Conservation (phyloP, 2,113 vertebrate genomes). For the Furnarius figulus region DNA sequence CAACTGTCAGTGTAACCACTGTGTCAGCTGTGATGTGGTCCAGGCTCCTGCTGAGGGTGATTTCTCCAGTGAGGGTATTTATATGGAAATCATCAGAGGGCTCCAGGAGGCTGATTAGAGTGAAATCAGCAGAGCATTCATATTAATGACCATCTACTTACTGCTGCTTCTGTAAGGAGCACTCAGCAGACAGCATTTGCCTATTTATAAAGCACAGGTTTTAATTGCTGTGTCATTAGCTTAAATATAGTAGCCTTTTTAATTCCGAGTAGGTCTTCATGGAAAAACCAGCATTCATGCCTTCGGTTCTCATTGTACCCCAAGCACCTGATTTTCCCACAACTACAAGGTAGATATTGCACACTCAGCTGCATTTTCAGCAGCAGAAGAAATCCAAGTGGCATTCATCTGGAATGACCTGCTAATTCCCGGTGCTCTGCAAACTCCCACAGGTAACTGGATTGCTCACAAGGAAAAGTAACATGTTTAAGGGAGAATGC, state of each 20-base stretch:
- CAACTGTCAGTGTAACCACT: conserved; percentile 53
- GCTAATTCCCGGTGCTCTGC: not conserved
- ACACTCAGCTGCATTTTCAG: not conserved
- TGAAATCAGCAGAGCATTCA: not conserved
- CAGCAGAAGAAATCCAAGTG: not conserved
- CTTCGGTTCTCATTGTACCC: not conserved
- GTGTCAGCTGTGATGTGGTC: conserved; percentile 61
- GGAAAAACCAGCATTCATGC: not conserved
- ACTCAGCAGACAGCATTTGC: not conserved
- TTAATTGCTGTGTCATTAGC: not conserved
- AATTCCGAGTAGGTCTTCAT: not conserved
- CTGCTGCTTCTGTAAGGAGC: not conserved
- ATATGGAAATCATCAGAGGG: conserved; percentile 67
- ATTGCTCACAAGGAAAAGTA: not conserved
- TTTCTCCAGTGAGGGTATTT: conserved; percentile 69
- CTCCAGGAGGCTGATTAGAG: conserved; percentile 64
- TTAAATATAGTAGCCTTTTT: not conserved
- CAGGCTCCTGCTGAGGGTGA: conserved; percentile 70
- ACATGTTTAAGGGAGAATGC: not conserved
- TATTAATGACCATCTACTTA: not conserved
- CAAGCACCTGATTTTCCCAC: not conserved
- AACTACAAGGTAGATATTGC: not conserved
- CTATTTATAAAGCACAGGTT: not conserved
- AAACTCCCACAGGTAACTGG: not conserved
- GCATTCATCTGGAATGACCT: not conserved